Conservation (phyloP, 2,888 invertebrate species). For the Coenonympha arcania region DNA sequence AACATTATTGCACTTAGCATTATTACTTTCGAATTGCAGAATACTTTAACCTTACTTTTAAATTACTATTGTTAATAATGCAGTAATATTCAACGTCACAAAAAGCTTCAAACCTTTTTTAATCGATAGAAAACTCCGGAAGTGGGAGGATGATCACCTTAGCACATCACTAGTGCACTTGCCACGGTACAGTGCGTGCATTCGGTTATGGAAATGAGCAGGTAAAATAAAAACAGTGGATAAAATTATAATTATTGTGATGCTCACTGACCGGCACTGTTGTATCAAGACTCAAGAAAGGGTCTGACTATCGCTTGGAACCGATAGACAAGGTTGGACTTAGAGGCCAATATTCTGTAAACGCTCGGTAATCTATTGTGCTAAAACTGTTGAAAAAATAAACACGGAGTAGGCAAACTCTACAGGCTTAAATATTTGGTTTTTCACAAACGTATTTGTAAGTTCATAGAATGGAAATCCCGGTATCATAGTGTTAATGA, state of each 20-base stretch:
- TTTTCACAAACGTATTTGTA: no score
- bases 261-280: constrained; percentile 57
- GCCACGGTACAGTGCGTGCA: constrained; percentile 63
- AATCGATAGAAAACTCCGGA: constrained; percentile 5
- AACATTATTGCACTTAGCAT: no score
- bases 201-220: constrained; percentile 68
- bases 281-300: constrained; percentile 23
- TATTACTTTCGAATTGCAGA: no score
- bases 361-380: not conserved
- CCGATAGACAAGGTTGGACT: not conserved
- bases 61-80: no score
- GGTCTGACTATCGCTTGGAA: constrained; percentile 3
- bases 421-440: no score
- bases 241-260: constrained; percentile 60
- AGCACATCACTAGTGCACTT: constrained; percentile 46
- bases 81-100: no score
- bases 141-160: constrained; percentile 32
- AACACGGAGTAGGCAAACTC: no score
- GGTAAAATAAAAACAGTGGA: constrained; percentile 64
- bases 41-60: no score
- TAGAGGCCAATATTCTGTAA: not conserved
- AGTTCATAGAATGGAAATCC: no score
- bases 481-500: no score
- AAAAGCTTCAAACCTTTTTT: no score
- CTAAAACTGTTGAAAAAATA: not conserved